These are phyloP conservation scores for Luffia ferchaultella DNA, from an alignment of 2,888 invertebrate genomes.

Conservation along the genomic window DNA sequence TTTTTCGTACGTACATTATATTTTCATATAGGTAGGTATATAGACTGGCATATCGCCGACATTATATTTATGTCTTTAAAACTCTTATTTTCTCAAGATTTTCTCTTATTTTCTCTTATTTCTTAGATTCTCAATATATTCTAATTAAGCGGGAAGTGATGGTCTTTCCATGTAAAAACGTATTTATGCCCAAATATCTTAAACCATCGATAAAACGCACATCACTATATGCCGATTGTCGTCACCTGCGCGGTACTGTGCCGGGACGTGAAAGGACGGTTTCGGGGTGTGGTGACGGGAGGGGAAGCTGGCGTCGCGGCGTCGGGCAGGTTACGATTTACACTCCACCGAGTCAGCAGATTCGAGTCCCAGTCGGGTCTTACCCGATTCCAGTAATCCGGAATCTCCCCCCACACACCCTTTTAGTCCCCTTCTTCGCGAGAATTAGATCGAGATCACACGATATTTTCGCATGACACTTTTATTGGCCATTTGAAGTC, in stretches of 20 bases:
- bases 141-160: no score
- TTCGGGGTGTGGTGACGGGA: conserved; percentile 19
- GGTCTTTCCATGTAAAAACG: no score
- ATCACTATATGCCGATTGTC: conserved; percentile 20
- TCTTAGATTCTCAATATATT: no score
- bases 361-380: conserved; percentile 51
- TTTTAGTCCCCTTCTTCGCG: conserved; percentile 37
- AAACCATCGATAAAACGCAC: conserved; percentile 13
- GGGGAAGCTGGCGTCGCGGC: conserved; percentile 46
- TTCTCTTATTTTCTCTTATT: no score
- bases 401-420: conserved; percentile 23
- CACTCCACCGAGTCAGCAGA: conserved; percentile 63
- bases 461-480: conserved; percentile 35
- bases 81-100: no score
- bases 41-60: no score
- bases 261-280: conserved; percentile 22
- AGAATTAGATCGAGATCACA: conserved; percentile 59
- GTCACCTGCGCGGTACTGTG: conserved; percentile 53
- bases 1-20: no score
- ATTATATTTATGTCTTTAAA: no score
- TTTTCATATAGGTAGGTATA: no score
- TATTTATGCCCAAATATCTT: no score
- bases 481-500: conserved; percentile 25
- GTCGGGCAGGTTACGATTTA: conserved; percentile 68
- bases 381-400: conserved; percentile 53